A percentile compares a stretch with the other conserved stretches of the same genome.
Evolutionary conservation across 2,888 invertebrate genomes (phyloP).

Genomic region (Ethmia dodecea): DNA sequence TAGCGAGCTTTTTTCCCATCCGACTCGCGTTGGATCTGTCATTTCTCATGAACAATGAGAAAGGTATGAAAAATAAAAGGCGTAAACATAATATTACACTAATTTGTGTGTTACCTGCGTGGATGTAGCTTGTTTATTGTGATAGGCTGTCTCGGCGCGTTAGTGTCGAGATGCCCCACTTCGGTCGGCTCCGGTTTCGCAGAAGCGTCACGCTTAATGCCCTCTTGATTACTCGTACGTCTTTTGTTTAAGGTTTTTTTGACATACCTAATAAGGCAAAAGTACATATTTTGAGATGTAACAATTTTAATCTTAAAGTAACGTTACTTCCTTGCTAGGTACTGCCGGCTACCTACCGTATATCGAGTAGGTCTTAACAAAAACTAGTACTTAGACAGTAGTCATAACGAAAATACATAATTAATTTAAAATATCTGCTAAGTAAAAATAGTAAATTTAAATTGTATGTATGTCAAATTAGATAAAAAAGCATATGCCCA

Average conservation of each 20-base stretch:
- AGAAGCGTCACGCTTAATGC: slow-evolving; percentile 69
- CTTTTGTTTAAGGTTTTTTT: slow-evolving; percentile 15
- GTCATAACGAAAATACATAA: too few relatives aligned
- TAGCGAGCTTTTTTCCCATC: slow-evolving; percentile 18
- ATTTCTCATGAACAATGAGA: slow-evolving; percentile 45
- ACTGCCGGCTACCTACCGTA: too few relatives aligned
- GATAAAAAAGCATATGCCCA: too few relatives aligned
- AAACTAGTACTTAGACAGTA: too few relatives aligned
- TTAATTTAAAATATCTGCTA: too few relatives aligned
- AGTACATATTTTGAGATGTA: too few relatives aligned
- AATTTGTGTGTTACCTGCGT: slow-evolving; percentile 64
- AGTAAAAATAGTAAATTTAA: too few relatives aligned
- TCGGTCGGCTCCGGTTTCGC: slow-evolving; percentile 56
- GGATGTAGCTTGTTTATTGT: slow-evolving; percentile 67
- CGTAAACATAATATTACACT: slow-evolving; percentile 67
- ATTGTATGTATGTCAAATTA: too few relatives aligned
- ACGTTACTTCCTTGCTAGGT: too few relatives aligned
- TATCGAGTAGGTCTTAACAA: too few relatives aligned
- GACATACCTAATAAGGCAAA: too few relatives aligned
- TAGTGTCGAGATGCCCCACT: slow-evolving; percentile 42
- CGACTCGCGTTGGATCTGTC: slow-evolving; percentile 34
- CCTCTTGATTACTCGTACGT: slow-evolving; percentile 40
- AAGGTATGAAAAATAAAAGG: slow-evolving; percentile 54
- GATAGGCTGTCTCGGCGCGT: slow-evolving; percentile 56
- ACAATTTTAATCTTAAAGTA: too few relatives aligned